Percentiles rank a stretch among this genome's conserved stretches.
Conservation (phyloP, 2,888 invertebrate genomes). For the Tortrix viridana region DNA sequence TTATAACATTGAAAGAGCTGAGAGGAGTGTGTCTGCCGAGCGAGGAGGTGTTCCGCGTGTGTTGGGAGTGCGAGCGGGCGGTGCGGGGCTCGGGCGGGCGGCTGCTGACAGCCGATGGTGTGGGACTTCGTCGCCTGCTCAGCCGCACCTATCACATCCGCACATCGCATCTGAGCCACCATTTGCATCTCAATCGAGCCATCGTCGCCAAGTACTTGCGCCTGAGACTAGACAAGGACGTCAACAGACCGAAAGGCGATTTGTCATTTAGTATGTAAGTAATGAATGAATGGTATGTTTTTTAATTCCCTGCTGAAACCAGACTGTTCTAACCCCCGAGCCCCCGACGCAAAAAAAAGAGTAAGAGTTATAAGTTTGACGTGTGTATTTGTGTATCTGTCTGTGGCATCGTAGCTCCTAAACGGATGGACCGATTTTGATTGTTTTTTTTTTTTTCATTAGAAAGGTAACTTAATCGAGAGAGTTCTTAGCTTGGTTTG, state of each 20-base stretch:
- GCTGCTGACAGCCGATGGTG: background rate
- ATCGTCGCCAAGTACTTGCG: conserved; percentile 14
- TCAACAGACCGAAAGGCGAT: conserved; percentile 1
- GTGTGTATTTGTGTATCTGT: too few species aligned
- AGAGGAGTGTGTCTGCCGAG: conserved; percentile 25
- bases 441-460: too few species aligned
- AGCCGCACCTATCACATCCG: background rate
- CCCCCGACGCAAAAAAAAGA: too few species aligned
- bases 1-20: conserved; percentile 8
- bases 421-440: too few species aligned
- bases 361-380: too few species aligned
- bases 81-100: conserved; percentile 4
- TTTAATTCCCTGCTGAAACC: background rate
- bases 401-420: too few species aligned
- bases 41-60: conserved; percentile 29
- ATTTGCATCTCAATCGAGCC: conserved; percentile 14
- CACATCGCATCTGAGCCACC: conserved; percentile 4
- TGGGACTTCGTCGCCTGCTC: background rate
- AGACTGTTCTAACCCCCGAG: too few species aligned
- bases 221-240: conserved; percentile 3
- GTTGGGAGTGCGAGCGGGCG: conserved; percentile 25
- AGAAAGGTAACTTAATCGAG: too few species aligned
- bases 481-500: too few species aligned
- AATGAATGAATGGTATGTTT: background rate
- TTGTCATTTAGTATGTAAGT: background rate